These are phyloP conservation scores for Nomada fucata DNA, from an alignment of 2,888 invertebrate species.

Conservation along the genomic window DNA sequence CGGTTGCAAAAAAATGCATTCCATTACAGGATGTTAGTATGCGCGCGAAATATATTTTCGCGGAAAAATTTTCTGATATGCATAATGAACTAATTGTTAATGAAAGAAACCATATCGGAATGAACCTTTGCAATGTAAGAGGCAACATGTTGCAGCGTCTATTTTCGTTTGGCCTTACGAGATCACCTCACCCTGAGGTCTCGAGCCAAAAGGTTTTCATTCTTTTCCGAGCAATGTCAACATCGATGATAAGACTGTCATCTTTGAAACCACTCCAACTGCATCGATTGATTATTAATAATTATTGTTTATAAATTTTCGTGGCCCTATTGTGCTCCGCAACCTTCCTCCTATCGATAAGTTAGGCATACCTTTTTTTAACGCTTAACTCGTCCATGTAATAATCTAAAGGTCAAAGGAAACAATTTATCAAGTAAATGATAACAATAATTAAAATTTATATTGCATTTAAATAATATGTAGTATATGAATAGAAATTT, in stretches of 20 bases:
- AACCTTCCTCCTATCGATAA: neutral
- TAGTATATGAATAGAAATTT: neutral
- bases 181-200: conserved; percentile 30
- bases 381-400: too few species aligned
- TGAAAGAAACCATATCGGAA: conserved; percentile 6
- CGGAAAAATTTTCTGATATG: neutral
- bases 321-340: neutral
- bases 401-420: too few species aligned
- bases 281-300: conserved; percentile 46
- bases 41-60: too few species aligned
- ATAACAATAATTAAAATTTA: too few species aligned
- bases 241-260: conserved; percentile 30
- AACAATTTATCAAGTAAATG: too few species aligned
- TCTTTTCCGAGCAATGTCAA: conserved; percentile 47
- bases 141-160: conserved; percentile 51
- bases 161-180: conserved; percentile 53
- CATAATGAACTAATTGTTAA: neutral
- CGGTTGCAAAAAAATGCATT: neutral
- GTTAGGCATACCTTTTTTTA: neutral
- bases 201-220: conserved; percentile 47
- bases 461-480: too few species aligned
- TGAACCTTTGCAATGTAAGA: conserved; percentile 43
- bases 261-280: conserved; percentile 38
- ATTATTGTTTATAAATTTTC: conserved; percentile 29
- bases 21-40: neutral